These are phyloP conservation scores for Tragulus kanchil DNA, from an alignment of 2,113 vertebrate species.

Conservation along the genomic window DNA sequence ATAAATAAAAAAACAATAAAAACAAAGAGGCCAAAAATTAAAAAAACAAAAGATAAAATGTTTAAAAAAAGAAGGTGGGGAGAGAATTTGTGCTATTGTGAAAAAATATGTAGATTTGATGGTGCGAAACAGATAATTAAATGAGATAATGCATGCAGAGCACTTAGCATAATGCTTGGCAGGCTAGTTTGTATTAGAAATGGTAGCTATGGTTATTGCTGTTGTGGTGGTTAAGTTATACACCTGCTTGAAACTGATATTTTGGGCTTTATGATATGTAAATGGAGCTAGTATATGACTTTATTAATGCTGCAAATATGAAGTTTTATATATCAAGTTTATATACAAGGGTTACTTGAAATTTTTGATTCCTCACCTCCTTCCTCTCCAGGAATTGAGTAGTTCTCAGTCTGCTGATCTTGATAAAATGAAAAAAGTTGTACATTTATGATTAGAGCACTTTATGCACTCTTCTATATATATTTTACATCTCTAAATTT, in stretches of 20 bases:
- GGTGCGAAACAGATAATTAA: background rate
- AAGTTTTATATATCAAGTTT: slow-evolving; percentile 55
- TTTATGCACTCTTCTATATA: slow-evolving; percentile 32
- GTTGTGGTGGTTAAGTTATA: background rate
- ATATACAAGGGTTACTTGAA: slow-evolving; percentile 57
- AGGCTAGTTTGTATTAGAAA: slow-evolving; percentile 53
- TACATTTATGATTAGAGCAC: slow-evolving; percentile 50
- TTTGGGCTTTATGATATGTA: slow-evolving; percentile 38
- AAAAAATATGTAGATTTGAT: background rate
- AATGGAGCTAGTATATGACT: slow-evolving; percentile 40
- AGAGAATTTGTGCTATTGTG: background rate
- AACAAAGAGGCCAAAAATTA: too few species aligned
- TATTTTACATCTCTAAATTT: slow-evolving; percentile 3
- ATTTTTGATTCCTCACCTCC: slow-evolving; percentile 54
- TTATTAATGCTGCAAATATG: slow-evolving; percentile 24
- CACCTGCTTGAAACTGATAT: slow-evolving; percentile 33
- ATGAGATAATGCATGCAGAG: background rate
- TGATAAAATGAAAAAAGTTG: slow-evolving; percentile 59
- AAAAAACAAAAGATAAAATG: too few species aligned
- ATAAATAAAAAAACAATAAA: too few species aligned
- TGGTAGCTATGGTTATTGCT: background rate
- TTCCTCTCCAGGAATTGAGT: slow-evolving; percentile 54
- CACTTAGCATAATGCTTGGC: background rate
- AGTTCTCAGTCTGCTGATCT: slow-evolving; percentile 50
- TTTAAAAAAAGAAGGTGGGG: background rate